A percentile compares a stretch with the other conserved stretches of the same genome.
Evolutionary conservation across 2,797 vertebrate genomes (phyloP).

Genomic region (Buceros bicornis): DNA sequence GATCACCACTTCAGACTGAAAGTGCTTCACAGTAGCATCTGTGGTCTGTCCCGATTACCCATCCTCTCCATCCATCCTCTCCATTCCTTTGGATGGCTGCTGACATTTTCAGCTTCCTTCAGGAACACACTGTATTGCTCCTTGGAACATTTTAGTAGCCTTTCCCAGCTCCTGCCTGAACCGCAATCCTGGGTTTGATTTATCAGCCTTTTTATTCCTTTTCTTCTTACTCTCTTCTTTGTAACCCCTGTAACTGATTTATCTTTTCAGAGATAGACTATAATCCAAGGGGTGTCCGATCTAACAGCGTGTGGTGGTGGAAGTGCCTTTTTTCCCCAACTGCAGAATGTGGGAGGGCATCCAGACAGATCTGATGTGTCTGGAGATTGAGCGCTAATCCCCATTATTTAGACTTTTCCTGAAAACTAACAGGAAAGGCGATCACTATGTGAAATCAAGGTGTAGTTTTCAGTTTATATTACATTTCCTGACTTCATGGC

Average conservation of each 20-base stretch:
- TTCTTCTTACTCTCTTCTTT: not conserved
- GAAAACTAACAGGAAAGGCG: not conserved
- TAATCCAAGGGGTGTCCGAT: not conserved
- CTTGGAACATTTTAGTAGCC: not conserved
- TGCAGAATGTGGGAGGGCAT: not conserved
- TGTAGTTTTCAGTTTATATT: not conserved
- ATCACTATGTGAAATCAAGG: not conserved
- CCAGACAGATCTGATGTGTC: not conserved
- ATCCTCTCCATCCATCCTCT: not conserved
- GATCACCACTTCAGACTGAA: not conserved
- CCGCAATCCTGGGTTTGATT: not conserved
- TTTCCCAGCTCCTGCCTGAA: not conserved
- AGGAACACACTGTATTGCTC: accelerated
- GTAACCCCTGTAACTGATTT: not conserved
- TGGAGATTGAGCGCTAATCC: not conserved
- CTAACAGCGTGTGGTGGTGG: not conserved
- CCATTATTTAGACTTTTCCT: not conserved
- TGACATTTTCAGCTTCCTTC: not conserved
- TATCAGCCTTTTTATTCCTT: not conserved
- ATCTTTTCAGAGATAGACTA: not conserved
- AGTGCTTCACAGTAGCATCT: not conserved
- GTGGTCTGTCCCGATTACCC: accelerated
- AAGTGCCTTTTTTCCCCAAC: not conserved
- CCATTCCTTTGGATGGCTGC: not conserved
- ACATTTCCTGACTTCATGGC: not conserved